A percentile compares a stretch with the other conserved stretches of the same genome.
Evolutionary conservation across 2,888 invertebrate species (phyloP).

Genomic region (Eupithecia abbreviata): DNA sequence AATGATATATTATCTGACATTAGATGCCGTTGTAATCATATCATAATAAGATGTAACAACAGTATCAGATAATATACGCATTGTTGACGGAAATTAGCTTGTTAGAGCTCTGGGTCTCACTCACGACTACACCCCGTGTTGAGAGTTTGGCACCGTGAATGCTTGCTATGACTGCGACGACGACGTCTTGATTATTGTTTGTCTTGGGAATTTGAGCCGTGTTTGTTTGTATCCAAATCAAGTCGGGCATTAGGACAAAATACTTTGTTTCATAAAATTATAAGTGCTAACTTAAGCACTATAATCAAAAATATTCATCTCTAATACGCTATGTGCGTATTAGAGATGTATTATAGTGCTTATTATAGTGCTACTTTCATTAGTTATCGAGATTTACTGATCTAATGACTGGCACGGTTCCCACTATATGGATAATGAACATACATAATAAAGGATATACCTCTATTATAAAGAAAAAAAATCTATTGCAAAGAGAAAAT

Average conservation of each 20-base stretch:
- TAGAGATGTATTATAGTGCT: too few species aligned
- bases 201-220: not conserved
- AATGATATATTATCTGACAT: not conserved
- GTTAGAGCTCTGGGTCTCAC: not conserved
- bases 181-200: conserved; percentile 1
- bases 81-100: not conserved
- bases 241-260: not conserved
- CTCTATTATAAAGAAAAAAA: too few species aligned
- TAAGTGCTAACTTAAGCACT: too few species aligned
- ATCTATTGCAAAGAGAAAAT: too few species aligned
- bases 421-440: not conserved
- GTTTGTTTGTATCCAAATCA: not conserved
- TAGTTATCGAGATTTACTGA: not conserved
- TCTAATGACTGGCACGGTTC: not conserved
- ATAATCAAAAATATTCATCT: too few species aligned
- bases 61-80: not conserved
- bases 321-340: too few species aligned
- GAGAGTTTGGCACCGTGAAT: not conserved
- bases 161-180: not conserved
- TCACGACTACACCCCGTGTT: not conserved
- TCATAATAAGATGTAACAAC: not conserved
- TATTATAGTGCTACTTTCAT: not conserved
- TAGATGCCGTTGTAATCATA: not conserved
- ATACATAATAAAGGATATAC: not conserved
- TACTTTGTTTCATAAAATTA: not conserved